Percentiles rank a stretch among this genome's conserved stretches.
phyloP scores from a whole-genome alignment of 2,797 vertebrate genomes.

The Brachyalestes nurse region DNA sequence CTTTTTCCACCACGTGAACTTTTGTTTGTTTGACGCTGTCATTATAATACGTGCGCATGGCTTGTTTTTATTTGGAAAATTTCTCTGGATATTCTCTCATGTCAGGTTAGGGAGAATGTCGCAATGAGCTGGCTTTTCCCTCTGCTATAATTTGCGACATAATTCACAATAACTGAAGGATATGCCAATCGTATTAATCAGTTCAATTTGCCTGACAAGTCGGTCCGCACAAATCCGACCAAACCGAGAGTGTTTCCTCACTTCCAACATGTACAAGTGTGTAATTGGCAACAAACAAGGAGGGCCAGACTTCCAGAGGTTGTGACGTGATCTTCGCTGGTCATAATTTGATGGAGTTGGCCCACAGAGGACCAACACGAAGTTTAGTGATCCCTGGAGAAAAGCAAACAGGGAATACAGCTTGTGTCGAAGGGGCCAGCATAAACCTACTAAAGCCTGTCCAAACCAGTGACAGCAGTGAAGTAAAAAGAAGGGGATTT shows the following conservation, averaged over 20 bases:
- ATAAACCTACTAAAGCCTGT: too few species aligned
- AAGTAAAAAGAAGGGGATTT: too few species aligned
- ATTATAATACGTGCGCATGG: constrained; percentile 63
- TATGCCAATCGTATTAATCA: constrained; percentile 58
- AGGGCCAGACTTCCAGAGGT: not conserved
- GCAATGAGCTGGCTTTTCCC: constrained; percentile 63
- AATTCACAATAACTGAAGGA: constrained; percentile 67
- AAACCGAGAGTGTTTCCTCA: not conserved
- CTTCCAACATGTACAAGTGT: not conserved
- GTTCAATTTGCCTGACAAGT: constrained; percentile 46
- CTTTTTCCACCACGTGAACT: constrained; percentile 74
- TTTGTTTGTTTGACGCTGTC: constrained; percentile 72
- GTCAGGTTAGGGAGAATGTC: constrained; percentile 29
- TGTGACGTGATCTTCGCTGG: not conserved
- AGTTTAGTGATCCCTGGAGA: not conserved
- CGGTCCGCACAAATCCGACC: not conserved
- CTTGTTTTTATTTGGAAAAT: constrained; percentile 72
- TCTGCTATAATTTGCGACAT: constrained; percentile 55
- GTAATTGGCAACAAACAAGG: not conserved
- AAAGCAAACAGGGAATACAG: too few species aligned
- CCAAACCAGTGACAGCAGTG: too few species aligned
- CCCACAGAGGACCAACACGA: not conserved
- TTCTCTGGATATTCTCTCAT: constrained; percentile 64
- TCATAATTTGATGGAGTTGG: not conserved
- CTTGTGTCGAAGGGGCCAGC: too few species aligned